Conservation (phyloP, 2,113 vertebrate species). For the Anoplopoma fimbria region DNA sequence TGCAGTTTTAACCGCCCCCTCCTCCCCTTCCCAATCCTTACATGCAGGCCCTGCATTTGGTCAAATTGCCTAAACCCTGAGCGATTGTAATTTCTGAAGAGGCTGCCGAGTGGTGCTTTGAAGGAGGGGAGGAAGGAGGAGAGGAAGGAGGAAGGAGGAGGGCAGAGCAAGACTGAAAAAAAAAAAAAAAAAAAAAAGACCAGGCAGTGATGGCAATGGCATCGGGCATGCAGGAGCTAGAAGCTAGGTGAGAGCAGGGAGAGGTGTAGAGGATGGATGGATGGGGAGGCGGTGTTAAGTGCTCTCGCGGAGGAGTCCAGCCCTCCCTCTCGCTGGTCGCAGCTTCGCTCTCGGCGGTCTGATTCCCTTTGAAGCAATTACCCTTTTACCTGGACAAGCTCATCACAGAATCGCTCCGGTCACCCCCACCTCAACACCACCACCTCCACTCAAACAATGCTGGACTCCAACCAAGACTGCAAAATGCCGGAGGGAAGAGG, state of each 20-base stretch:
- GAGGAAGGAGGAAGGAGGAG: slow-evolving; percentile 33
- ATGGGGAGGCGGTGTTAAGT: slow-evolving; percentile 77
- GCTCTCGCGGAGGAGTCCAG: slow-evolving; percentile 77
- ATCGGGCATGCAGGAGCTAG: slow-evolving; percentile 67
- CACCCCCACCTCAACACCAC: slow-evolving; percentile 31
- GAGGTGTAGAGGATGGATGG: slow-evolving; percentile 53
- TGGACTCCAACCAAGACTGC: slow-evolving; percentile 18
- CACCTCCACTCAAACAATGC: slow-evolving; percentile 12
- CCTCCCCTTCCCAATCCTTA: slow-evolving; percentile 66
- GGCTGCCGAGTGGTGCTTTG: slow-evolving; percentile 81
- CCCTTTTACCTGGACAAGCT: slow-evolving; percentile 89
- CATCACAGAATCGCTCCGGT: slow-evolving; percentile 75
- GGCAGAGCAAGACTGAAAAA: slow-evolving; percentile 36
- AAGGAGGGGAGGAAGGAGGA: slow-evolving; percentile 64
- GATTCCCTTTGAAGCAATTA: slow-evolving; percentile 94
- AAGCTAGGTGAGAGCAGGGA: slow-evolving; percentile 65
- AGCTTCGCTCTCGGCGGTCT: slow-evolving; percentile 82
- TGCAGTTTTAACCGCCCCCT: slow-evolving; percentile 59
- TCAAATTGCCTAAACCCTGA: slow-evolving; percentile 84
- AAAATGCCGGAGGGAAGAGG: slow-evolving; percentile 1
- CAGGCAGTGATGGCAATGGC: slow-evolving; percentile 71
- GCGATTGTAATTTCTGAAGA: slow-evolving; percentile 86
- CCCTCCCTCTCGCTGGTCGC: slow-evolving; percentile 68
- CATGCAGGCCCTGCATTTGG: slow-evolving; percentile 76
- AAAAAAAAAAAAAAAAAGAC: slow-evolving; percentile 38